Base-by-base conservation (phyloP, 1,140 invertebrate genomes). In the Onthophagus taurus region DNA sequence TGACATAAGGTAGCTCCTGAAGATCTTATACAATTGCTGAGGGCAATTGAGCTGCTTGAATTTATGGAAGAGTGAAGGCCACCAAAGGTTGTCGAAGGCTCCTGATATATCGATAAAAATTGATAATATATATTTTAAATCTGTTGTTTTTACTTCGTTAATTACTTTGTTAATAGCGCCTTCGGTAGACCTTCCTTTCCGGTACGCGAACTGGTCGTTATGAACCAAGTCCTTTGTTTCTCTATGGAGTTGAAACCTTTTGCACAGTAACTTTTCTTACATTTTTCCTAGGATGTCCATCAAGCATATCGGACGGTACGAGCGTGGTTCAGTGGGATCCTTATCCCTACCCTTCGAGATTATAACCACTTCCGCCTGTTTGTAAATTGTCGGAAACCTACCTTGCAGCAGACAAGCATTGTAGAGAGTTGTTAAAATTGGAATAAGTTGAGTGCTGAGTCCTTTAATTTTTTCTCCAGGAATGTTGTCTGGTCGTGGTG, bases 101-200 rank as follows among this genome's bases (percentile, higher is more conserved):
- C 65, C 66, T 2, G 59, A 56, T 8, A 71, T 70, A 37, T 70
- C 70, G 5, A 70, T 33, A 7, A 66, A 53, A 0, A 69, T 47
- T 0, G 45, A 54, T 5, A 66, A 33, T 4, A 16, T 18, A 11
- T 34, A 34, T 2, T 34, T 34, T 1, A 9, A 6, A 3, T 34
- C 3, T 12, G n/a, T 2, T 14, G 6, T 14, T 4, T 33, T 2
- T 2, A 16, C 31, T 4, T 7, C n/a, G 7, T 34, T 17, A 4
- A 34, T 9, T 0, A 18, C 31, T 1, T 5, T 18, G 5, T 34
- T 34, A 8, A 34, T 34, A 1, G 13, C 31, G 19, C 19, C 31
- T 9, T 34, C 31, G 4, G 31, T 34, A 4, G n/a, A 13, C 31
- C 14, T 34, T 4, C 31, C 13, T 16, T 34, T 14, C 19, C 31